A percentile compares a stretch with the other conserved stretches of the same genome.
These are phyloP conservation scores for Philonicus albiceps DNA, from an alignment of 2,888 invertebrate genomes.

Conservation along the genomic window DNA sequence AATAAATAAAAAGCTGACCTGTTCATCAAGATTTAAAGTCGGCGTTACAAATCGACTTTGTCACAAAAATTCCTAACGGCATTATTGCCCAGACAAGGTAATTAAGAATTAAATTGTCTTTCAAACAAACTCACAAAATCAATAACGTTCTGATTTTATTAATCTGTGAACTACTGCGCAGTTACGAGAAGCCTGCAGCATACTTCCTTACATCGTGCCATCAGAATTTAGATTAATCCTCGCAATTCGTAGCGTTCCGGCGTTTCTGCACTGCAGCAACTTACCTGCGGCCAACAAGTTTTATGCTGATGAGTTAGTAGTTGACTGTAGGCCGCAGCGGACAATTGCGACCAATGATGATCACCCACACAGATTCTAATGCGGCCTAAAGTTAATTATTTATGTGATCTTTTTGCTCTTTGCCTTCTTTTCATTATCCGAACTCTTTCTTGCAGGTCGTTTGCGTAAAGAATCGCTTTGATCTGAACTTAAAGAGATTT, in stretches of 20 bases:
- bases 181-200: neutral
- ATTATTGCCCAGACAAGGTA: neutral
- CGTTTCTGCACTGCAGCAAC: neutral
- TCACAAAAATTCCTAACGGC: neutral
- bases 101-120: constrained; percentile 26
- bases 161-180: neutral
- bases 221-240: constrained; percentile 19
- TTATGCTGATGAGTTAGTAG: neutral
- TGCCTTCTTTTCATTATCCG: neutral
- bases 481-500: neutral
- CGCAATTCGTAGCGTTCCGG: neutral
- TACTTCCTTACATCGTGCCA: neutral
- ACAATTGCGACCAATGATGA: neutral
- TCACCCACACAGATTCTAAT: constrained; percentile 36
- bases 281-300: neutral
- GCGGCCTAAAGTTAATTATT: constrained; percentile 25
- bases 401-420: constrained; percentile 3
- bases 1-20: neutral
- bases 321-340: neutral
- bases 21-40: neutral
- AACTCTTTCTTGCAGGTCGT: neutral
- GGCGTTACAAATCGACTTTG: neutral
- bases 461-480: neutral
- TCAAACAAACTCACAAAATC: constrained; percentile 32
- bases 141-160: constrained; percentile 9